phyloP scores from a whole-genome alignment of 2,797 vertebrate genomes.

The Pitangus sulphuratus region DNA sequence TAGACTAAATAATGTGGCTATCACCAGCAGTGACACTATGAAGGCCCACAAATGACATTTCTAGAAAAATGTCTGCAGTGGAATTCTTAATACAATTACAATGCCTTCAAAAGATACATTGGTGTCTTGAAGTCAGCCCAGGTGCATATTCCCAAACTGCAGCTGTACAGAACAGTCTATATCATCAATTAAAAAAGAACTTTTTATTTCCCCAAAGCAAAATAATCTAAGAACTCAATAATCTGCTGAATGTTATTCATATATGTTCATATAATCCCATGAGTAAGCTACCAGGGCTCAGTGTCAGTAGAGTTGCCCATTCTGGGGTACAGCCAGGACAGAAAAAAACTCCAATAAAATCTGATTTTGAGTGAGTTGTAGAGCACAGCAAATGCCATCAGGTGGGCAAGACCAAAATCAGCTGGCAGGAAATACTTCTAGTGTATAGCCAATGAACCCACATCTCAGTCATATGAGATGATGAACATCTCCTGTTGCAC shows the following conservation, averaged over 20 bases:
- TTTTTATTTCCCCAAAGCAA: not conserved
- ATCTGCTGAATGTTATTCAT: not conserved
- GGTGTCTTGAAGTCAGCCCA: not conserved
- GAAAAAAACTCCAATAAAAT: not conserved
- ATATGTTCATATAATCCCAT: not conserved
- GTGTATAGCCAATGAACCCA: not conserved
- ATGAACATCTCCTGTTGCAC: not conserved
- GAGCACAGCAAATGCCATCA: not conserved
- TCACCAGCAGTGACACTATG: not conserved
- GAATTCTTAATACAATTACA: not conserved
- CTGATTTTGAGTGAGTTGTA: not conserved
- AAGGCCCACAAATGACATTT: not conserved
- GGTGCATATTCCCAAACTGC: not conserved
- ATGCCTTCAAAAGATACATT: not conserved
- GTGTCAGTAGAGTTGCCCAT: not conserved
- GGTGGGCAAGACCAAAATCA: not conserved
- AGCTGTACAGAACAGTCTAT: not conserved
- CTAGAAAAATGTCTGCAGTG: not conserved
- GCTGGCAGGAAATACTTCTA: not conserved
- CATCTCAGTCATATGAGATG: fast-evolving
- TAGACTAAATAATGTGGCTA: not conserved
- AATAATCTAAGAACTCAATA: not conserved
- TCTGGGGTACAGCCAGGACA: not conserved
- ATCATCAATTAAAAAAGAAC: not conserved
- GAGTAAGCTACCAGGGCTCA: not conserved